Evolutionary conservation across 2,888 invertebrate genomes (phyloP), one percentile per base, ranked within the genome.

Genomic region (Clitarchus hookeri): DNA sequence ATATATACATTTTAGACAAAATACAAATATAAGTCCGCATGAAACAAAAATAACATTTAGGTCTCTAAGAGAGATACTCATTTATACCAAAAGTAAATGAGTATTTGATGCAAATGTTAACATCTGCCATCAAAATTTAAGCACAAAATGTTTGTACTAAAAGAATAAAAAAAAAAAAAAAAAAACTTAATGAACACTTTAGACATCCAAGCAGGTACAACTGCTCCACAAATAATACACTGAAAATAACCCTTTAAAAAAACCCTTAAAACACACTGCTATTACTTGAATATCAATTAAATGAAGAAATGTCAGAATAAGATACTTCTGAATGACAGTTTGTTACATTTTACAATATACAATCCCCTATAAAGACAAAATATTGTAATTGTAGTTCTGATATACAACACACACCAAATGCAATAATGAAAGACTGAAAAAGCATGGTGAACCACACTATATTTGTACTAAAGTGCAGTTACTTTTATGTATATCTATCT

Each of bases 381-480:
- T 65, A 65, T 65, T 65, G 8, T 65, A 65, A 65, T 65, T 65
- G n/a, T 65, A 65, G 19, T 23, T 65, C 65, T 65, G 65, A 65
- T 65, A 65, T 19, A 83, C 83, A 84, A 27, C 23, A 84, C 84
- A 84, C 77, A 84, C 84, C 27, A 86, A 86, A 84, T 86, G 86
- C 86, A 85, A 84, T 53, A 36, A 84, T 87, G 87, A 87, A 87
- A 87, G 87, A 87, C 87, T 87, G 84, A 85, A 87, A 85, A 86
- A 87, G 87, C 87, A 87, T 86, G 87, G 87, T 87, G 87, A 87
- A 84, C 87, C 87, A 87, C 86, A 87, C 87, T 87, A 87, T 84
- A 87, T 87, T 87, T 87, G 87, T 87, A 87, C 87, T 87, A 87
- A 87, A 87, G 87, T 87, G 87, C 86, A 87, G 87, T 87, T 85